Conservation (phyloP, 1,140 invertebrate species). For the Panagrolaimus sp. region DNA sequence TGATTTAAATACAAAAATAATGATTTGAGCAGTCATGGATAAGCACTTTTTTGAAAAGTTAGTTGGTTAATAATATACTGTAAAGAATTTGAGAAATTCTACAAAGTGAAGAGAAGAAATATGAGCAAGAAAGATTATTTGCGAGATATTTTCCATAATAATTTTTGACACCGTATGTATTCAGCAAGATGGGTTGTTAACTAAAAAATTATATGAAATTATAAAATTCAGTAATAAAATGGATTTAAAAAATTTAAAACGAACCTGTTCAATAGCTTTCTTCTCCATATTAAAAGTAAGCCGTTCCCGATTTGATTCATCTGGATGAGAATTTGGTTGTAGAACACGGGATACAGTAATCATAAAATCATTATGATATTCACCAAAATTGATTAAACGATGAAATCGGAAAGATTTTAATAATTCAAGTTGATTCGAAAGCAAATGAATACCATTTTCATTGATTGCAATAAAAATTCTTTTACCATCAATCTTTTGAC, state of each 20-base stretch:
- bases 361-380: constrained; percentile 49
- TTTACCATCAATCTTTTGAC: constrained; percentile 37
- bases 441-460: constrained; percentile 44
- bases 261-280: constrained; percentile 42
- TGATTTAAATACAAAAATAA: too few species aligned
- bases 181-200: constrained; percentile 49
- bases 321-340: constrained; percentile 38
- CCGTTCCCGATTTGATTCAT: constrained; percentile 46
- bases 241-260: background rate
- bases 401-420: constrained; percentile 43
- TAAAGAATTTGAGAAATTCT: too few species aligned
- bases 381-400: constrained; percentile 46
- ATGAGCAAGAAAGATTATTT: too few species aligned
- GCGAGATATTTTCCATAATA: constrained; percentile 36
- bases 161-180: constrained; percentile 51
- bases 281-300: constrained; percentile 46
- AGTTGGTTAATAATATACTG: too few species aligned
- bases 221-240: background rate
- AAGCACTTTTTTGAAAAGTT: too few species aligned
- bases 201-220: constrained; percentile 24
- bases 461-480: constrained; percentile 43
- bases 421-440: constrained; percentile 43
- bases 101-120: too few species aligned
- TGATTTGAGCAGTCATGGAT: too few species aligned
- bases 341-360: constrained; percentile 38